phyloP scores from a whole-genome alignment of 2,113 vertebrate species.

The Otus sunia region DNA sequence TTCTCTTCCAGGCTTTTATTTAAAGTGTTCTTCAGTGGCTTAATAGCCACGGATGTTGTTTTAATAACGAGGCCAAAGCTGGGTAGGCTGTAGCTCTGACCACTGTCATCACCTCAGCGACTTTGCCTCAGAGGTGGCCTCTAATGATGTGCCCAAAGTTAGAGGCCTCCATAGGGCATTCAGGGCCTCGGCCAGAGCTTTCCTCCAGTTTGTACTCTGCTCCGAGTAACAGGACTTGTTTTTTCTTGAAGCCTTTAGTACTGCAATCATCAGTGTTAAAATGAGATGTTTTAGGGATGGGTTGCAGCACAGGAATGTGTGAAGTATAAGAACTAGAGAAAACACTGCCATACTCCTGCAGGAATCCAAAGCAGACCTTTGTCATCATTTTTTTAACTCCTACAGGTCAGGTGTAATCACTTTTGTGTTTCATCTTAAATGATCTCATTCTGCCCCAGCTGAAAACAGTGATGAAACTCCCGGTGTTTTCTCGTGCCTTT shows the following conservation, averaged over 20 bases:
- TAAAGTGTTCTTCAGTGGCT: fast-evolving
- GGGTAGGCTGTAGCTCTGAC: neutral
- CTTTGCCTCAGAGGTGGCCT: too few relatives aligned
- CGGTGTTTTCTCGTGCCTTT: neutral
- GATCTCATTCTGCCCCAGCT: neutral
- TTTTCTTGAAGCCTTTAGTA: neutral
- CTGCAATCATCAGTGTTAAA: fast-evolving
- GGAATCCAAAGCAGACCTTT: neutral
- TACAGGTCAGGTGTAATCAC: neutral
- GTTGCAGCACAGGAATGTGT: neutral
- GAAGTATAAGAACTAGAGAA: neutral
- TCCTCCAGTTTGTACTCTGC: fast-evolving
- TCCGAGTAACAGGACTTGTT: fast-evolving
- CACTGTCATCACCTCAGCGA: fast-evolving
- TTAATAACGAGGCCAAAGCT: fast-evolving
- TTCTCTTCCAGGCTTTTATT: neutral
- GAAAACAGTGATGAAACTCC: neutral
- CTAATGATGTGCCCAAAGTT: fast-evolving
- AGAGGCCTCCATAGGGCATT: fast-evolving
- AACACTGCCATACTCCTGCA: fast-evolving
- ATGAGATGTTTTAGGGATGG: neutral
- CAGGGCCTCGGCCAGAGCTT: fast-evolving
- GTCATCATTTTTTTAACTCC: neutral
- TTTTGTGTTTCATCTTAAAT: neutral
- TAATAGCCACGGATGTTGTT: neutral